Evolutionary conservation across 2,888 invertebrate species (phyloP).

Genomic region (Amblyjoppa fuscipennis): DNA sequence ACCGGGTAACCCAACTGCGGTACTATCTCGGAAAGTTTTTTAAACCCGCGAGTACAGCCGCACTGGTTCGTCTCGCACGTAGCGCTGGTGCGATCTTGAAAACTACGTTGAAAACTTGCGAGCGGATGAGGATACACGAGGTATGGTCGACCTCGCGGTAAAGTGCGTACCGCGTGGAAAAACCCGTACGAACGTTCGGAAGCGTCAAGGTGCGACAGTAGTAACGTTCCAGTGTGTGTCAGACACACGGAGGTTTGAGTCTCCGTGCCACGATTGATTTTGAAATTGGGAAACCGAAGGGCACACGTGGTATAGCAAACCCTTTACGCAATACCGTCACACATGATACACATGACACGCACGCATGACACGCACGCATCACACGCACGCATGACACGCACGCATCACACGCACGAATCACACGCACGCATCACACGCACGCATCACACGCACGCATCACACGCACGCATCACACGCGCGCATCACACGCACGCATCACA

Average conservation of each 20-base stretch:
- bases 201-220: conserved; percentile 59
- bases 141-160: neutral
- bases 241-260: conserved; percentile 56
- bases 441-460: no score
- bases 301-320: neutral
- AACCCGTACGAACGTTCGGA: conserved; percentile 20
- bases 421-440: no score
- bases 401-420: no score
- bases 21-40: conserved; percentile 58
- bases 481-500: no score
- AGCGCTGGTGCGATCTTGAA: conserved; percentile 57
- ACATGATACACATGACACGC: neutral
- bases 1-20: conserved; percentile 43
- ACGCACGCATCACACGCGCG: no score
- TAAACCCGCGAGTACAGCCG: conserved; percentile 47
- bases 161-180: conserved; percentile 24
- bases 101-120: conserved; percentile 46
- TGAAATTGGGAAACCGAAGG: neutral
- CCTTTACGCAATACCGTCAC: neutral
- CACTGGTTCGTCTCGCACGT: conserved; percentile 35
- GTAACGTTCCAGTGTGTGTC: conserved; percentile 70
- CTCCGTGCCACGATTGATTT: neutral
- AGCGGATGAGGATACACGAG: conserved; percentile 4
- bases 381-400: no score
- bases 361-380: no score